Evolutionary conservation across 2,888 invertebrate genomes (phyloP).

Genomic region (Byasa hedistus): DNA sequence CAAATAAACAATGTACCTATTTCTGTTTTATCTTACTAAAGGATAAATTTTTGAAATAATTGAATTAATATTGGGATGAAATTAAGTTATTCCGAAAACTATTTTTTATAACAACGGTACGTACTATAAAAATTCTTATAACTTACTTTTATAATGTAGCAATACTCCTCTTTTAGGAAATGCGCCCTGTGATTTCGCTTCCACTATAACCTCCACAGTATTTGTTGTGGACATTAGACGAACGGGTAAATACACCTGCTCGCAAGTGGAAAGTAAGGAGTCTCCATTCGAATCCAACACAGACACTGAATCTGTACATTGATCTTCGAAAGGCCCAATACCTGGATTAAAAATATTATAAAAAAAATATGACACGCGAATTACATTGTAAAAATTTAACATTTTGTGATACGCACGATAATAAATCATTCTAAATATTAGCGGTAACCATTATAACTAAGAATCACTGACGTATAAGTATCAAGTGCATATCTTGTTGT

Average conservation of each 20-base stretch:
- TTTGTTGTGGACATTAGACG: slow-evolving; percentile 71
- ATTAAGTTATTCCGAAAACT: too few species aligned
- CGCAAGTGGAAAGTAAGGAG: slow-evolving; percentile 74
- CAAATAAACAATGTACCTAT: too few species aligned
- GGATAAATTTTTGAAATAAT: too few species aligned
- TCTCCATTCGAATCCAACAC: slow-evolving; percentile 74
- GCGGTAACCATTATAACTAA: too few species aligned
- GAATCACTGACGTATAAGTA: too few species aligned
- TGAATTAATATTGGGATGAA: too few species aligned
- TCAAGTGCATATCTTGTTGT: too few species aligned
- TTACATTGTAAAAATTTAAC: too few species aligned
- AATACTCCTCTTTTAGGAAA: slow-evolving; percentile 83
- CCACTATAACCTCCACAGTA: slow-evolving; percentile 68
- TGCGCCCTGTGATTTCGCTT: slow-evolving; percentile 71
- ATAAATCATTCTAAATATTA: too few species aligned
- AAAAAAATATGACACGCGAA: too few species aligned
- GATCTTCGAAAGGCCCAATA: slow-evolving; percentile 70
- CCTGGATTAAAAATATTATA: slow-evolving; percentile 43
- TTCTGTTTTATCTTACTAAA: too few species aligned
- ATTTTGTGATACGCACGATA: too few species aligned
- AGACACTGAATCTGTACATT: slow-evolving; percentile 76
- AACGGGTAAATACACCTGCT: slow-evolving; percentile 75
- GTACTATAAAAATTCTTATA: neutral
- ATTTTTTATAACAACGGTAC: neutral
- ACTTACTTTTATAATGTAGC: slow-evolving; percentile 82